These are phyloP conservation scores for Nibea albiflora DNA, from an alignment of 2,113 vertebrate species.

Conservation along the genomic window DNA sequence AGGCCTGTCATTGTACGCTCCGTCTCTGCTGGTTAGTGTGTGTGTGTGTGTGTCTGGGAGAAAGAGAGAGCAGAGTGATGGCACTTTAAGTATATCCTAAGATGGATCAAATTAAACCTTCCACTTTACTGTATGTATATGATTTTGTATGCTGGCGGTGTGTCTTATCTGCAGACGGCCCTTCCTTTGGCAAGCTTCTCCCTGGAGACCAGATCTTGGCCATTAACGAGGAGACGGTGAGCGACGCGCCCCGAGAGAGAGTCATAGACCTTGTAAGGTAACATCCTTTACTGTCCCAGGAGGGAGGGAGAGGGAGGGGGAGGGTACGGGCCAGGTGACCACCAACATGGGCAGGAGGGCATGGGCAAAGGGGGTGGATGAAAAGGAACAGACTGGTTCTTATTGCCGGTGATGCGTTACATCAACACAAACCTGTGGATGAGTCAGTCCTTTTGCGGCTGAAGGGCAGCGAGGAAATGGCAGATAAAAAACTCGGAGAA, in stretches of 20 bases:
- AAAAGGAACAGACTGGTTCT: constrained; percentile 53
- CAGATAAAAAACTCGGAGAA: constrained; percentile 61
- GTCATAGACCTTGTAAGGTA: constrained; percentile 99
- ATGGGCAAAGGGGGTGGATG: constrained; percentile 40
- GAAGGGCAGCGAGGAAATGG: constrained; percentile 61
- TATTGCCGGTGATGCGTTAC: constrained; percentile 41
- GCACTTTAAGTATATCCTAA: not conserved
- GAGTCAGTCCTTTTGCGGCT: constrained; percentile 66
- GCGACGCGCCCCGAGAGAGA: constrained; percentile 94
- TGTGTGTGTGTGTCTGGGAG: not conserved
- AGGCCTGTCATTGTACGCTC: constrained; percentile 94
- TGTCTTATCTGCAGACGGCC: constrained; percentile 86
- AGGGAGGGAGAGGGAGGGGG: constrained; percentile 60
- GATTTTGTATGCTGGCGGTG: constrained; percentile 26
- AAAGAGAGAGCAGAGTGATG: not conserved
- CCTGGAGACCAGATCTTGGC: constrained; percentile 97
- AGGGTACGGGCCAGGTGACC: constrained; percentile 21
- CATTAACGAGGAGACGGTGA: constrained; percentile 96
- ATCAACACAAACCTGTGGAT: constrained; percentile 65
- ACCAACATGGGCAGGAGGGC: constrained; percentile 25
- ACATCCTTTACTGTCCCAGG: constrained; percentile 87
- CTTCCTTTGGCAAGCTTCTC: constrained; percentile 95
- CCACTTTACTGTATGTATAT: constrained; percentile 10
- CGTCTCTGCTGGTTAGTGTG: constrained; percentile 90
- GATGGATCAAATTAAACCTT: not conserved